phyloP scores from a whole-genome alignment of 2,888 invertebrate genomes.

The Apoderus coryli region DNA sequence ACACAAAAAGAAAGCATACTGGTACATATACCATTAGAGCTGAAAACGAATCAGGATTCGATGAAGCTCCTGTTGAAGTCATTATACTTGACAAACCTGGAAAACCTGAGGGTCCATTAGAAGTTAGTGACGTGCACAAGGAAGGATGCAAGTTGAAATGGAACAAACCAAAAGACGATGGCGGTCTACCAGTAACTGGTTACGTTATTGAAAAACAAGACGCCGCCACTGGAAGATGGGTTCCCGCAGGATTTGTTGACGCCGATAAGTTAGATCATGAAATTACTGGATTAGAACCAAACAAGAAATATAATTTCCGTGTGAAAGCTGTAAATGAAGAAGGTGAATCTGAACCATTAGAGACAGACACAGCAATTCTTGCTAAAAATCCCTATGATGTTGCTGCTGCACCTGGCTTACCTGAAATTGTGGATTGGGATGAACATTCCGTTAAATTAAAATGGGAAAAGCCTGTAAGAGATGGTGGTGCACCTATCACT shows the following conservation, averaged over 20 bases:
- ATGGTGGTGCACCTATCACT: conserved; percentile 88
- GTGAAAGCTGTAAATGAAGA: conserved; percentile 95
- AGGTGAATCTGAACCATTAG: conserved; percentile 91
- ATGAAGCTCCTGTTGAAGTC: conserved; percentile 89
- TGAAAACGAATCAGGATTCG: conserved; percentile 84
- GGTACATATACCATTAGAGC: conserved; percentile 86
- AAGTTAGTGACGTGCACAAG: conserved; percentile 79
- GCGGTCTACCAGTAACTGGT: conserved; percentile 79
- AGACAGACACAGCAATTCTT: conserved; percentile 71
- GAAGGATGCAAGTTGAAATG: conserved; percentile 89
- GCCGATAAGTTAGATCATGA: conserved; percentile 71
- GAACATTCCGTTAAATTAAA: conserved; percentile 81
- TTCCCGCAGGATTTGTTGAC: conserved; percentile 71
- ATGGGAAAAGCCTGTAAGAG: conserved; percentile 81
- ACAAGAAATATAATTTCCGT: conserved; percentile 94
- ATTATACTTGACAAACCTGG: conserved; percentile 71
- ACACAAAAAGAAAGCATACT: conserved; percentile 71
- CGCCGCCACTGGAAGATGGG: conserved; percentile 72
- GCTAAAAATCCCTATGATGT: conserved; percentile 97
- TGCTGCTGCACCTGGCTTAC: conserved; percentile 77
- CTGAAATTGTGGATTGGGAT: conserved; percentile 81
- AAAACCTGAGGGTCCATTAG: conserved; percentile 83
- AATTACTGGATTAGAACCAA: conserved; percentile 81
- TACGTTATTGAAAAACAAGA: conserved; percentile 95
- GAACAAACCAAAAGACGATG: conserved; percentile 93